phyloP scores from a whole-genome alignment of 2,888 invertebrate species.

The Stenolophus ochropezus region DNA sequence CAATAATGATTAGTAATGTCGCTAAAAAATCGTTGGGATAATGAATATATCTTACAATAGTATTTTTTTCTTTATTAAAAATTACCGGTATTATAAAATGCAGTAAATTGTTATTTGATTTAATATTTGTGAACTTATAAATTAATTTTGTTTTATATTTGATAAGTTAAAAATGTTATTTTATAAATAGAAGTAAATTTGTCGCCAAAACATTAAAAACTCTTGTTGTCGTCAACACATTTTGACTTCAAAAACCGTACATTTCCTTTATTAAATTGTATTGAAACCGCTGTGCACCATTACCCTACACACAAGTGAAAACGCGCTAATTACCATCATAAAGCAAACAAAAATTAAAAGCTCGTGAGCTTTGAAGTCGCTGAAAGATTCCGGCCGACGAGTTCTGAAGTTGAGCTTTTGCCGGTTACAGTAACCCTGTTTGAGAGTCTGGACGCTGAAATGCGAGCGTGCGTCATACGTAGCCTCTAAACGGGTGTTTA shows the following conservation, averaged over 20 bases:
- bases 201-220: no score
- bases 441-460: conserved; percentile 30
- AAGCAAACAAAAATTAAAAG: conserved; percentile 42
- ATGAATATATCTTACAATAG: no score
- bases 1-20: no score
- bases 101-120: no score
- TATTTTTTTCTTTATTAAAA: no score
- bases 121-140: no score
- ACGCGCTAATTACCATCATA: not conserved
- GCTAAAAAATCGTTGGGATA: no score
- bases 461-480: conserved; percentile 52
- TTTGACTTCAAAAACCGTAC: not conserved
- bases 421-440: conserved; percentile 19
- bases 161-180: no score
- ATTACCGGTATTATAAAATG: no score
- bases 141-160: no score
- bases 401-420: conserved; percentile 14
- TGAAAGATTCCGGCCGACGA: conserved; percentile 13
- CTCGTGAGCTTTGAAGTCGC: conserved; percentile 25
- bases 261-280: not conserved
- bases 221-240: no score
- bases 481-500: conserved; percentile 56
- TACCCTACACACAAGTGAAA: not conserved
- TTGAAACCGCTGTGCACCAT: not conserved
- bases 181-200: no score